Base-by-base conservation (phyloP, 2,113 vertebrate genomes). In the Colinus virginianus region DNA sequence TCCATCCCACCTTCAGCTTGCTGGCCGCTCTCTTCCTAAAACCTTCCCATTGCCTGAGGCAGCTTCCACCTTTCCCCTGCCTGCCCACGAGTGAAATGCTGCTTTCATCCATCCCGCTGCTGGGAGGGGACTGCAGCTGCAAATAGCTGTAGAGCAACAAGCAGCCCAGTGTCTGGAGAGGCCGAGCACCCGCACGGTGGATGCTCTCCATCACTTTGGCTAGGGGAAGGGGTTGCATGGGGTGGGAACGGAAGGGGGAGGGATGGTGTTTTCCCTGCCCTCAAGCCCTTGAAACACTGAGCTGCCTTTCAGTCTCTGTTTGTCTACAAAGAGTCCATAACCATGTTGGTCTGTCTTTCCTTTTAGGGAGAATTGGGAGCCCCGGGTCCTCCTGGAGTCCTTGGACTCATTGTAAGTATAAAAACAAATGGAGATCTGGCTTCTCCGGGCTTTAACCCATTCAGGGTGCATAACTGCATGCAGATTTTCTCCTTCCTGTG, bases 371-470 rank as follows among this genome's bases (percentile, higher is more conserved):
- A 99, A 75, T 91, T 99, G 94, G 99, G 99, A 97, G 98, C 98
- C 95, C 98, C 98, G n/a, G 99, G 99, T 96, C 99, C 99, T 97
- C 96, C 96, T 80, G 99, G 99, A 98, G 99, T 99, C 93, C 98
- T 92, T 84, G 99, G 99, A 95, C 98, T 99, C 93, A 98, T 99
- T 97, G 99, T 99, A 98, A 99, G 99, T 99, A 98, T 70, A 86
- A 76, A 84, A 93, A 75, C 78, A 94, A 84, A 64, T 83, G 79
- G 77, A 93, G 34, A 55, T 84, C 59, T 89, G 69, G 68, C 45
- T 90, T 90, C 32, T 93, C 5, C 0, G 34, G 46, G 30, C 59
- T 69, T 90, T 74, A 93, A 77, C 91, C 77, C 86, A 79, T 93
- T 75, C 90, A 64, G 6, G 30, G 40, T 36, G 32, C 43, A 30